Percentiles rank a stretch among this genome's conserved stretches.
These are phyloP conservation scores for Cynopterus brachyotis DNA, from an alignment of 2,113 vertebrate genomes.

Conservation along the genomic window DNA sequence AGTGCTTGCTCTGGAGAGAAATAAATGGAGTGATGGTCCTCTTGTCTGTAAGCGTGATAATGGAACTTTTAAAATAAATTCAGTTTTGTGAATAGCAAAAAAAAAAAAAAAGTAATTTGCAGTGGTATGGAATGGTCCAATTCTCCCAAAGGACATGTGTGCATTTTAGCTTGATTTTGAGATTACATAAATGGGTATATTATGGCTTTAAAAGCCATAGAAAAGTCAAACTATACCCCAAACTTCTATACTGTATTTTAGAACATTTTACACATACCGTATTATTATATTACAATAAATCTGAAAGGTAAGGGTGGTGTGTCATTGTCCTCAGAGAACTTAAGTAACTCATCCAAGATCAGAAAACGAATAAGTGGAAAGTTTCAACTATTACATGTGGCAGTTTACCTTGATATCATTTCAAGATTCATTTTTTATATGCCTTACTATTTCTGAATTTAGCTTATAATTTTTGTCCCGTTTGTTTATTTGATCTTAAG, in stretches of 20 bases:
- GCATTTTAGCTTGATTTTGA: not conserved
- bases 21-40: not conserved
- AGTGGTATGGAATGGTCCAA: not conserved
- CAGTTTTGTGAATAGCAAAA: not conserved
- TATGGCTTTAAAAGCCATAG: not conserved
- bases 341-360: constrained; percentile 14
- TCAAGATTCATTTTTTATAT: constrained; percentile 49
- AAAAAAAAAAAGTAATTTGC: not conserved
- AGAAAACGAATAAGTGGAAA: constrained; percentile 39
- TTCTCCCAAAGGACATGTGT: not conserved
- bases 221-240: not conserved
- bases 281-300: not conserved
- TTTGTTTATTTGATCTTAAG: constrained; percentile 24
- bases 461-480: constrained; percentile 17
- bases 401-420: constrained; percentile 35
- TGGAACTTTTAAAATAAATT: constrained; percentile 48
- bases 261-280: not conserved
- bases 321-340: not conserved
- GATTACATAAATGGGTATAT: not conserved
- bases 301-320: not conserved
- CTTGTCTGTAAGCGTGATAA: not conserved
- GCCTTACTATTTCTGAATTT: constrained; percentile 38
- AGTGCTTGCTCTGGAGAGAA: not conserved
- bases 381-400: not conserved
- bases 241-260: not conserved